Base-by-base conservation (phyloP, 2,113 vertebrate genomes). In the Xyrauchen texanus region DNA sequence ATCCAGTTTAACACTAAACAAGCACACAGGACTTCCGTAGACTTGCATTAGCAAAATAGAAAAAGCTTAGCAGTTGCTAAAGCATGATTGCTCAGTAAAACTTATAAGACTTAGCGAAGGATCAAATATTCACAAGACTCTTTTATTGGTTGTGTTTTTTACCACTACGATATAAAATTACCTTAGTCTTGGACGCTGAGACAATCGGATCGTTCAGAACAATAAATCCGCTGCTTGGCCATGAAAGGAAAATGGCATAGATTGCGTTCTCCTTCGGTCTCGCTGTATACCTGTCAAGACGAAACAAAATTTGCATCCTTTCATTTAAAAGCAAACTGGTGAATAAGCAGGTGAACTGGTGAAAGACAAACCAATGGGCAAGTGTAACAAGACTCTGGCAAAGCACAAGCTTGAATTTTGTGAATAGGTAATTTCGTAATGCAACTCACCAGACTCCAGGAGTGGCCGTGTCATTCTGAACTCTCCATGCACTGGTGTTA, bases 221-320 rank as follows among this genome's bases (percentile, higher is more conserved):
- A 79, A 98, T 83, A 4, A 49, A 79, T 76, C 93, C 93, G 7
- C 90, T 88, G 6, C 51, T 42, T 0, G 96, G 96, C 96, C 96
- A 99, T 6, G 90, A 85, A 49, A 98, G 89, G 61, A 98, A 94
- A 70, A 96, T 52, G 3, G 95, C 95, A 68, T 93, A 97, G 63
- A 98, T 77, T 6, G 81, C 55, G 11, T 91, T 89, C 52, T 91
- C 89, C 87, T 92, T 79, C 3, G 93, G 90, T 81, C 82, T 95
- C 77, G 78, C 90, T 0, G 96, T 98, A 85, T 98, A 99, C 97
- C 97, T 99, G 82, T 78, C 74, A 44, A 61, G 75, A 7, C 53
- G 77, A 49, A 61, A 79, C 5, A 62, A 49, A 12, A 1, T 11
- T 77, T 16, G 46, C 8, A 15, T 5, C 13, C 45, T 58, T 46